Percentiles rank a stretch among this genome's conserved stretches.
Evolutionary conservation across 2,113 vertebrate species (phyloP).

Genomic region (Anguilla japonica): DNA sequence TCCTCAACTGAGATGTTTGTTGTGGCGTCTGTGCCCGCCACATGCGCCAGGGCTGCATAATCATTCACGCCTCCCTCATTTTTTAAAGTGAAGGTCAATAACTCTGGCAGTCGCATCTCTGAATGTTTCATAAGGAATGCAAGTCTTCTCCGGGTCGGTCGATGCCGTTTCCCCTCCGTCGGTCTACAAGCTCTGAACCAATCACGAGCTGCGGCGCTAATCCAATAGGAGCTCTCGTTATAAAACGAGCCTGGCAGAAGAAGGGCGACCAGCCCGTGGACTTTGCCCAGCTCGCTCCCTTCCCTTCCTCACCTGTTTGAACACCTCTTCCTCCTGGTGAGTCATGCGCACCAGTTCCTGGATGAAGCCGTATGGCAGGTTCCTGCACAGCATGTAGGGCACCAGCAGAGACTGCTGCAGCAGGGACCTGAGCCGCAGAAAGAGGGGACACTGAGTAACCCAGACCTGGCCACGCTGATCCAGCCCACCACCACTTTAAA

Average conservation of each 20-base stretch:
- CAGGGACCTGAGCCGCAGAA: constrained; percentile 71
- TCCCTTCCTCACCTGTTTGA: constrained; percentile 82
- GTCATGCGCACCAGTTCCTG: constrained; percentile 94
- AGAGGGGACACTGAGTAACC: background rate
- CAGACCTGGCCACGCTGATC: background rate
- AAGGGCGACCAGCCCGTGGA: background rate
- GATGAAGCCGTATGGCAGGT: constrained; percentile 96
- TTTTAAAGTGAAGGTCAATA: background rate
- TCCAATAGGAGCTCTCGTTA: background rate
- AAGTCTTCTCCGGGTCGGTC: background rate
- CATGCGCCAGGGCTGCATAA: background rate
- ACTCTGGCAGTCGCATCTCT: background rate
- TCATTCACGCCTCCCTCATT: background rate
- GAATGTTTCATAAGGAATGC: background rate
- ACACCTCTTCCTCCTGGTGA: constrained; percentile 93
- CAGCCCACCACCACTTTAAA: background rate
- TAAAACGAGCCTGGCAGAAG: background rate
- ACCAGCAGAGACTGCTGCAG: constrained; percentile 92
- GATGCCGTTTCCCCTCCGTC: background rate
- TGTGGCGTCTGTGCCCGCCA: background rate
- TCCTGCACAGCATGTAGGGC: constrained; percentile 97
- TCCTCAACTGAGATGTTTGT: background rate
- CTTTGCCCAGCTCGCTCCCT: constrained; percentile 17
- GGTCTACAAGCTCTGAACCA: background rate
- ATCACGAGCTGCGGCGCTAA: background rate